Evolutionary conservation across 1,140 invertebrate genomes (phyloP).

Genomic region (Leptopilina clavipes): DNA sequence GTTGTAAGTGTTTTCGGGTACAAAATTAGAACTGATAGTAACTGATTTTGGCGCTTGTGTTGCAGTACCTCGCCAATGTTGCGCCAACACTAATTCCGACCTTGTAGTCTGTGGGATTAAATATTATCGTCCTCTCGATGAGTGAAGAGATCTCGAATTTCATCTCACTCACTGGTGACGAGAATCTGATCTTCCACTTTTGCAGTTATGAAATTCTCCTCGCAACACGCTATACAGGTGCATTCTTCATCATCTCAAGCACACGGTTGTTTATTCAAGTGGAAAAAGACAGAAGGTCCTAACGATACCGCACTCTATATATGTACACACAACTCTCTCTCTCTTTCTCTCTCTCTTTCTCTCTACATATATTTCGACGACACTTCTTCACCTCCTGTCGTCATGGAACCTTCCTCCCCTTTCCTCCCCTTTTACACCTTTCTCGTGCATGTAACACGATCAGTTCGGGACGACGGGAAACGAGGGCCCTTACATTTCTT

Average conservation of each 20-base stretch:
- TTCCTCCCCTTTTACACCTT: too few relatives aligned
- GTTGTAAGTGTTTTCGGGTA: too few relatives aligned
- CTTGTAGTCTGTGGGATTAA: background rate
- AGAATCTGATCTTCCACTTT: slow-evolving; percentile 31
- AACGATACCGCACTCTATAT: background rate
- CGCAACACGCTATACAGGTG: slow-evolving; percentile 32
- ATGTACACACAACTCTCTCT: background rate
- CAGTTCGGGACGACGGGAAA: background rate
- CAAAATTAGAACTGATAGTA: too few relatives aligned
- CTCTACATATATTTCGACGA: background rate
- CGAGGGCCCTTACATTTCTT: background rate
- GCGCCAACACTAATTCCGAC: background rate
- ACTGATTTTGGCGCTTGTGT: too few relatives aligned
- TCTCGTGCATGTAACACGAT: slow-evolving; percentile 5
- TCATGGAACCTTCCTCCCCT: background rate
- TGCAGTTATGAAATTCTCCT: slow-evolving; percentile 32
- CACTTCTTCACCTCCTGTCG: slow-evolving; percentile 30
- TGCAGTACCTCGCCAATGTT: too few relatives aligned
- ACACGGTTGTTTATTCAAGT: slow-evolving; percentile 18
- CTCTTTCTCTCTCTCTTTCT: too few relatives aligned
- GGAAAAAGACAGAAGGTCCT: slow-evolving; percentile 33
- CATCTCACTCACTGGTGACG: slow-evolving; percentile 27
- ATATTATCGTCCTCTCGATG: background rate
- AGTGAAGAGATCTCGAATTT: background rate
- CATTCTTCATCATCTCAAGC: slow-evolving; percentile 19